Evolutionary conservation across 1,140 invertebrate species (phyloP), one percentile per base, ranked within the genome.

Genomic region (Apis florea): DNA sequence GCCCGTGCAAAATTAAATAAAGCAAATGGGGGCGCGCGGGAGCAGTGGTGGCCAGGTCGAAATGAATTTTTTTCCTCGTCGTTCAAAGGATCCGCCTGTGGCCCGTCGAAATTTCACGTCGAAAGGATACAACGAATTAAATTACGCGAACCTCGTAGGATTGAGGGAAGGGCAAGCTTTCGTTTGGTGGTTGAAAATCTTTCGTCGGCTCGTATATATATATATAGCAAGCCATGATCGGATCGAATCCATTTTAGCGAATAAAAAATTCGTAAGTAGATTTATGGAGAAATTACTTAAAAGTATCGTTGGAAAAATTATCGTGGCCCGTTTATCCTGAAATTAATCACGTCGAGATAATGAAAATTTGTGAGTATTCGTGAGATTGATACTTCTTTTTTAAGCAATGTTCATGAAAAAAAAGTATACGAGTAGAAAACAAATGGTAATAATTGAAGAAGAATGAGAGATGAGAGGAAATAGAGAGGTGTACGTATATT

Each of bases 1-100:
- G 75, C 31, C 26, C 54, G 53, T 49, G 75, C 17, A 59, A 59
- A 69, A 78, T 70, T 49, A 78, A 78, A 70, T 70, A 58, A 51
- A 70, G 54, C 31, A 49, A 68, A 77, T 12, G 10, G 61, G 61
- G 15, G 24, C 24, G 15, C n/a, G n/a, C n/a, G 31, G 17, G 24
- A 17, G 13, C 24, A 1, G 24, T 31, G 26, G 26, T 15, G 10
- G 31, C 15, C 5, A 10, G 10, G 63, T 66, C 63, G 31, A 40
- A 66, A 40, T 40, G 31, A 66, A 40, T 66, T 66, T 66, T 19
- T 66, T 59, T 13, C 11, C 8, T 21, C 10, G 1, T 8, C 63
- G 63, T 19, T 40, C 63, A 40, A 66, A 66, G 63, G 11, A 66
- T 31, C 13, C 31, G 10, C 19, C 1, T 40, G 31, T 11, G 9